phyloP scores from a whole-genome alignment of 2,888 invertebrate species.

The Athalia cordata region DNA sequence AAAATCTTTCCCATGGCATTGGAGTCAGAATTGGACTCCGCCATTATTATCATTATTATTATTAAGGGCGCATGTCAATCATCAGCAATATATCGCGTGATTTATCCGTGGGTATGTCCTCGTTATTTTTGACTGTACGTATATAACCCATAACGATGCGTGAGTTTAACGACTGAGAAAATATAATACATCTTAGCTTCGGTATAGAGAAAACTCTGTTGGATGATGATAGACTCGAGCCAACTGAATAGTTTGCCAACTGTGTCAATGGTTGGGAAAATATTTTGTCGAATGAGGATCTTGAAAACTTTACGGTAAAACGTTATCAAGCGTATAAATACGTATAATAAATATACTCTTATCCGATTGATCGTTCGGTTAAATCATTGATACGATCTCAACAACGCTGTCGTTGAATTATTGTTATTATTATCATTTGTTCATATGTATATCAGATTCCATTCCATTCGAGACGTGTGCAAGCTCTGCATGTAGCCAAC shows the following conservation, averaged over 20 bases:
- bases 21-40: neutral
- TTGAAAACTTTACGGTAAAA: neutral
- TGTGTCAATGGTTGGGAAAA: slow-evolving; percentile 22
- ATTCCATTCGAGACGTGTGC: too few species aligned
- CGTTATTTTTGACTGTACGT: neutral
- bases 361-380: too few species aligned
- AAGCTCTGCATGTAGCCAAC: too few species aligned
- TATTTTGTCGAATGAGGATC: slow-evolving; percentile 3
- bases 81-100: neutral
- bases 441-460: too few species aligned
- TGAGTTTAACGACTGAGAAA: neutral
- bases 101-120: neutral
- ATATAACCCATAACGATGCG: neutral
- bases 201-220: too few species aligned
- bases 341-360: neutral
- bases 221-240: too few species aligned
- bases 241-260: neutral
- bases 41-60: neutral
- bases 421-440: too few species aligned
- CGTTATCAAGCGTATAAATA: neutral
- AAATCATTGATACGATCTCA: too few species aligned
- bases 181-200: neutral
- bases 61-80: slow-evolving; percentile 38
- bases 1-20: neutral
- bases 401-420: too few species aligned